These are phyloP conservation scores for Megalopta genalis DNA, from an alignment of 1,140 invertebrate species.

Conservation along the genomic window DNA sequence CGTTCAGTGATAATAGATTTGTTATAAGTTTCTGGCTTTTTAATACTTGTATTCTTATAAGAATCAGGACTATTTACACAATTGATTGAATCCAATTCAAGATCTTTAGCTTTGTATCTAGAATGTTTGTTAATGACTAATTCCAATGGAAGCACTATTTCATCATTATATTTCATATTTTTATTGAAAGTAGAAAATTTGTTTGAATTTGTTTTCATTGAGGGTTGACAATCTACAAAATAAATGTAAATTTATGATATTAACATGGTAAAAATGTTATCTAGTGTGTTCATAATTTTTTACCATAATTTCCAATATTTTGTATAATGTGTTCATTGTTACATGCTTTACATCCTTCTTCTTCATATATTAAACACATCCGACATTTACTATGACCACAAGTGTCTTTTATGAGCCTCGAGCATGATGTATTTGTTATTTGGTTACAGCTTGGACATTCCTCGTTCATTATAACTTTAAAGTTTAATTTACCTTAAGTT, in stretches of 20 bases:
- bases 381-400: slow-evolving; percentile 77
- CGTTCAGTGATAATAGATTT: slow-evolving; percentile 1
- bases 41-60: slow-evolving; percentile 11
- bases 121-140: slow-evolving; percentile 64
- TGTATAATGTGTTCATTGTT: slow-evolving; percentile 39
- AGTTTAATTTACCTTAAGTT: not conserved
- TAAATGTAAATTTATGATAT: slow-evolving; percentile 3
- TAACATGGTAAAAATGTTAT: not conserved
- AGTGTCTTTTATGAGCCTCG: slow-evolving; percentile 72
- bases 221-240: slow-evolving; percentile 23
- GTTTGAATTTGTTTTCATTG: not conserved
- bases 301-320: slow-evolving; percentile 59
- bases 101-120: slow-evolving; percentile 33
- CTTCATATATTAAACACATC: slow-evolving; percentile 75
- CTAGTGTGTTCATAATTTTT: slow-evolving; percentile 9
- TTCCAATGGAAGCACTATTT: slow-evolving; percentile 58
- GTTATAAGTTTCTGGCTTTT: not conserved
- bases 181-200: slow-evolving; percentile 1
- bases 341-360: slow-evolving; percentile 74
- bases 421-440: slow-evolving; percentile 68
- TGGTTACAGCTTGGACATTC: slow-evolving; percentile 74
- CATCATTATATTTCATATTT: slow-evolving; percentile 26
- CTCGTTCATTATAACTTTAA: slow-evolving; percentile 57
- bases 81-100: slow-evolving; percentile 7
- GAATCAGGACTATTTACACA: not conserved